Evolutionary conservation across 2,888 invertebrate species (phyloP).

Genomic region (Drosophila quinaria): DNA sequence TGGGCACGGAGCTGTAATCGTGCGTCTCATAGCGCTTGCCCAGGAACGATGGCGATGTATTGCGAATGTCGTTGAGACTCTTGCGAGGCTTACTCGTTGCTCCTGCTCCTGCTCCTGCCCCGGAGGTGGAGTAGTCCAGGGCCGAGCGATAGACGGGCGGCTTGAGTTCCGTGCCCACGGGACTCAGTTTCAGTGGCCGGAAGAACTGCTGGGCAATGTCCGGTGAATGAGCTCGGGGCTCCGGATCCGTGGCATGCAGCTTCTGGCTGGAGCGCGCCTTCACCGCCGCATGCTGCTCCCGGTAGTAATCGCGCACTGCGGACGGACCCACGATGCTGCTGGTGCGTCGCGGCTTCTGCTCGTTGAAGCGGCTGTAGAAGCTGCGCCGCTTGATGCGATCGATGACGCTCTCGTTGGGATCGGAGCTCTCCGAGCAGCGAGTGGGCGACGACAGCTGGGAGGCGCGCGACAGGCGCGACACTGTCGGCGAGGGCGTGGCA

Average conservation of each 20-base stretch:
- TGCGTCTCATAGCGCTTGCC: constrained; percentile 78
- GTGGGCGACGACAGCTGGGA: constrained; percentile 85
- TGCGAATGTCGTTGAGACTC: constrained; percentile 82
- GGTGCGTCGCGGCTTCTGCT: constrained; percentile 91
- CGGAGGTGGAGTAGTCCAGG: constrained; percentile 65
- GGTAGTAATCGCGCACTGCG: constrained; percentile 87
- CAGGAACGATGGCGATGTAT: constrained; percentile 82
- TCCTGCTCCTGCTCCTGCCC: constrained; percentile 31
- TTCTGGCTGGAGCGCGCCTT: constrained; percentile 76
- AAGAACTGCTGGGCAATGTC: constrained; percentile 84
- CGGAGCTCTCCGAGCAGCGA: constrained; percentile 83
- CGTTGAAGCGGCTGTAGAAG: constrained; percentile 95
- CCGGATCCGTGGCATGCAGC: constrained; percentile 50
- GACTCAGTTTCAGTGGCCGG: constrained; percentile 83
- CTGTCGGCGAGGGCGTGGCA: constrained; percentile 84
- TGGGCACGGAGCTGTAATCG: constrained; percentile 74
- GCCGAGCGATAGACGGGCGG: constrained; percentile 82
- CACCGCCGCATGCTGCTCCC: constrained; percentile 81
- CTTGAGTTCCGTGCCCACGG: constrained; percentile 84
- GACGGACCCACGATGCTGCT: constrained; percentile 89
- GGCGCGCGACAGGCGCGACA: constrained; percentile 85
- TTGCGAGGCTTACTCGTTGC: constrained; percentile 79
- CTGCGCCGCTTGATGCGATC: constrained; percentile 95
- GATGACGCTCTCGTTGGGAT: constrained; percentile 90
- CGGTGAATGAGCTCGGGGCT: constrained; percentile 81